Conservation (phyloP, 2,888 invertebrate genomes). For the Xestoiulus laeticollis region DNA sequence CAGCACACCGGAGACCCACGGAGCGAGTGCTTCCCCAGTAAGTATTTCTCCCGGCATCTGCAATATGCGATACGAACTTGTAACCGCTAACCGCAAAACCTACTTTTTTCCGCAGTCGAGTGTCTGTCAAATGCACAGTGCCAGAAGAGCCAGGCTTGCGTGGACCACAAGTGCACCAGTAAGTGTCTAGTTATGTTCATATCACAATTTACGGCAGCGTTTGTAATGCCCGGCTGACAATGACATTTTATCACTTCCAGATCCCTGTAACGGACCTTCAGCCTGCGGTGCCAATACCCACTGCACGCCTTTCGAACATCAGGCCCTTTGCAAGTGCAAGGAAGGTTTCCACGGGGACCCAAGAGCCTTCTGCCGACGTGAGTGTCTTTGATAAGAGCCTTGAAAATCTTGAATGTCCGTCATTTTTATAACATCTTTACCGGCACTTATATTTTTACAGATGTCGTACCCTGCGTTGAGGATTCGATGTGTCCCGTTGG, state of each 20-base stretch:
- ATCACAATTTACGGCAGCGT: neutral
- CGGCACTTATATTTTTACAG: conserved; percentile 20
- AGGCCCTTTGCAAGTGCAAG: conserved; percentile 80
- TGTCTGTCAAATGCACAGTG: conserved; percentile 84
- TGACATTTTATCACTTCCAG: conserved; percentile 62
- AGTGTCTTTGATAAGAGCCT: neutral
- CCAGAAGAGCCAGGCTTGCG: conserved; percentile 72
- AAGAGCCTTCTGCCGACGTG: conserved; percentile 57
- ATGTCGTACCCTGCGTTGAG: conserved; percentile 70
- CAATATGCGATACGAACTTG: neutral
- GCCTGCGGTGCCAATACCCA: conserved; percentile 71
- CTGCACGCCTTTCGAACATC: conserved; percentile 78
- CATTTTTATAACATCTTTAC: neutral
- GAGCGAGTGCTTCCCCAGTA: conserved; percentile 74
- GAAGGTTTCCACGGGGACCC: conserved; percentile 84
- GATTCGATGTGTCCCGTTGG: conserved; percentile 85
- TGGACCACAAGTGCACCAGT: conserved; percentile 77
- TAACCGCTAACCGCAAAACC: neutral
- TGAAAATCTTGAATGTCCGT: neutral
- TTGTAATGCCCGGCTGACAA: neutral
- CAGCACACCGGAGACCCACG: conserved; percentile 67
- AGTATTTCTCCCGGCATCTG: neutral
- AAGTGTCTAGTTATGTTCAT: conserved; percentile 38
- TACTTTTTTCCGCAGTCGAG: conserved; percentile 67
- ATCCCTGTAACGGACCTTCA: conserved; percentile 73